phyloP scores from a whole-genome alignment of 1,140 invertebrate genomes.

The Nymphalis io region DNA sequence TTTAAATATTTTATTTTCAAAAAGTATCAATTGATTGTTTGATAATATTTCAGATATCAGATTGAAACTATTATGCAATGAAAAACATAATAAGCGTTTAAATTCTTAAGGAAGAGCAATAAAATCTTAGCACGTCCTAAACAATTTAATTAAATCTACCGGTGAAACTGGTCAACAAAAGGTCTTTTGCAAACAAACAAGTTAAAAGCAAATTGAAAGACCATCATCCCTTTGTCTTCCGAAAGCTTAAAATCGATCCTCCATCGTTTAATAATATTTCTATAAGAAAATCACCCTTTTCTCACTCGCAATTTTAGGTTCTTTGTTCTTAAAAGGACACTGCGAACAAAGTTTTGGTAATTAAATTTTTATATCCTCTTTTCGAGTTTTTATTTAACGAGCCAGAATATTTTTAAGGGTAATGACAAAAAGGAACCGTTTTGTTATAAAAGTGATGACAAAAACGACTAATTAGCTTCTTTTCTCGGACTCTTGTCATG shows the following conservation, averaged over 20 bases:
- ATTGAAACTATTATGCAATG: too few species aligned
- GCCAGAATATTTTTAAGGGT: conserved; percentile 54
- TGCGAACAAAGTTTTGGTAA: conserved; percentile 61
- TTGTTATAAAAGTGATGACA: conserved; percentile 38
- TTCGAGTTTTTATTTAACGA: conserved; percentile 52
- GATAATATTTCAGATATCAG: too few species aligned
- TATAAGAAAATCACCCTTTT: conserved; percentile 61
- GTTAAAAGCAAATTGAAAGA: conserved; percentile 56
- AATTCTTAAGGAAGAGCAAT: neutral
- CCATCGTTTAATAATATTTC: conserved; percentile 68
- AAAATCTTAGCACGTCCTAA: neutral
- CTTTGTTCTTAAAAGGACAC: conserved; percentile 58
- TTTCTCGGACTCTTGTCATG: conserved; percentile 28
- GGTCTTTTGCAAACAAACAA: conserved; percentile 45
- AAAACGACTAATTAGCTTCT: conserved; percentile 41
- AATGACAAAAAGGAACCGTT: conserved; percentile 43
- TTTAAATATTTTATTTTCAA: too few species aligned
- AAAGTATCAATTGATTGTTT: too few species aligned
- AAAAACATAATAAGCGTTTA: too few species aligned
- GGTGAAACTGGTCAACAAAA: conserved; percentile 45
- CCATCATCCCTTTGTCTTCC: conserved; percentile 51
- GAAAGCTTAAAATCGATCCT: conserved; percentile 58
- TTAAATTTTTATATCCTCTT: conserved; percentile 70
- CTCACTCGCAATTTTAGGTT: conserved; percentile 48
- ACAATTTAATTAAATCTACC: conserved; percentile 33